Conservation (phyloP, 1,140 invertebrate genomes). For the Drosophila bocqueti region DNA sequence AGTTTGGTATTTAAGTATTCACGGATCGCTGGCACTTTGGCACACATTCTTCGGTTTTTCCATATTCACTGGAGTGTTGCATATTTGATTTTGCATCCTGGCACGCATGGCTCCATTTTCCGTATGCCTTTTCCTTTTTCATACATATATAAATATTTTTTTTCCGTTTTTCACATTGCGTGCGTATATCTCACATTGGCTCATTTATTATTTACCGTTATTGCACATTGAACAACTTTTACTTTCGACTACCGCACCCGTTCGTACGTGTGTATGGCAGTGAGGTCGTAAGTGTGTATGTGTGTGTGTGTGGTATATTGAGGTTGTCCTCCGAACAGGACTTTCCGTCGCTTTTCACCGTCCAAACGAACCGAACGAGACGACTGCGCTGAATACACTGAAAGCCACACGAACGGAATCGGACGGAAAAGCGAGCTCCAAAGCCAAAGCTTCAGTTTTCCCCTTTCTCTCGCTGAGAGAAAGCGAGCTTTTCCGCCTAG, state of each 20-base stretch:
- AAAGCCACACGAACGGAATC: conserved; percentile 49
- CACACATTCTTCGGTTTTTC: conserved; percentile 38
- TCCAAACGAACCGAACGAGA: conserved; percentile 76
- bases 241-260: conserved; percentile 53
- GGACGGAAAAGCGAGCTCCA: conserved; percentile 35
- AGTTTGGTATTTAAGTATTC: conserved; percentile 30
- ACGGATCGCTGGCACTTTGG: conserved; percentile 39
- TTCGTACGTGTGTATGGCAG: conserved; percentile 25
- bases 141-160: background rate
- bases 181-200: conserved; percentile 42
- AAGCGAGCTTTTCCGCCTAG: conserved; percentile 50
- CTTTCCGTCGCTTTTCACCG: conserved; percentile 46
- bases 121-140: background rate
- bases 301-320: conserved; percentile 46
- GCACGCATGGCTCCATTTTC: conserved; percentile 21
- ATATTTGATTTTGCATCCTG: conserved; percentile 56
- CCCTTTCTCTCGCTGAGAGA: conserved; percentile 19
- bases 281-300: conserved; percentile 27
- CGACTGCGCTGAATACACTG: conserved; percentile 84
- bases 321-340: conserved; percentile 64
- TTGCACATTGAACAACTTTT: conserved; percentile 67
- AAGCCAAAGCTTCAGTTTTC: conserved; percentile 49
- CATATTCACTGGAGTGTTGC: conserved; percentile 55
- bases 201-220: conserved; percentile 73
- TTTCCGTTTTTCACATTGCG: conserved; percentile 22